Evolutionary conservation across 2,797 vertebrate species (phyloP).

Genomic region (Setipinna tenuifilis): DNA sequence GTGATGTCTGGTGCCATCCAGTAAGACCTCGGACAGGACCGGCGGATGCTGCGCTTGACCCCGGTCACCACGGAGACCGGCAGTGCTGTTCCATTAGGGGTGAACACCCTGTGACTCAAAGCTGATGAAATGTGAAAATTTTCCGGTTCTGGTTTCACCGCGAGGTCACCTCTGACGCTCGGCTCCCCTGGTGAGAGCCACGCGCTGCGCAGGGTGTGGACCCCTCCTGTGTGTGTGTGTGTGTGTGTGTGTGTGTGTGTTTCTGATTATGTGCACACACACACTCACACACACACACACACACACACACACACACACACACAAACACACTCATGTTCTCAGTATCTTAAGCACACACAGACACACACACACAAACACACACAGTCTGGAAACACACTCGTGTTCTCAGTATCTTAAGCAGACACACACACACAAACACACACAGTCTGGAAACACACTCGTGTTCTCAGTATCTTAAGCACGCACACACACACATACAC

Average conservation of each 20-base stretch:
- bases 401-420: not conserved
- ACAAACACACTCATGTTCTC: not conserved
- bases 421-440: not conserved
- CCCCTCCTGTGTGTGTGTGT: not conserved
- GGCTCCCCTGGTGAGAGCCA: conserved; percentile 7
- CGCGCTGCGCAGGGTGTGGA: not conserved
- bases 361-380: not conserved
- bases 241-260: not conserved
- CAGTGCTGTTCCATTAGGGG: not conserved
- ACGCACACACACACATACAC: not conserved
- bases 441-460: not conserved
- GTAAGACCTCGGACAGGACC: not conserved
- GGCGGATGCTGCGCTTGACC: not conserved
- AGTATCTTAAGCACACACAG: not conserved
- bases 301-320: not conserved
- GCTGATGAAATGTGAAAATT: not conserved
- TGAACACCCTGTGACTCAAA: conserved; percentile 20
- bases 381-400: not conserved
- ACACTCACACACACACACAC: not conserved
- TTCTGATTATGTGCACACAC: not conserved
- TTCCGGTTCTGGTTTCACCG: conserved; percentile 9
- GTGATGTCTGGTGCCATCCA: not conserved
- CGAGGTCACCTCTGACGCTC: conserved; percentile 1
- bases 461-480: too few relatives aligned
- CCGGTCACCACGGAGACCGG: not conserved